Base-by-base conservation (phyloP, 1,140 invertebrate species). In the Drosophila pseudoananassae region DNA sequence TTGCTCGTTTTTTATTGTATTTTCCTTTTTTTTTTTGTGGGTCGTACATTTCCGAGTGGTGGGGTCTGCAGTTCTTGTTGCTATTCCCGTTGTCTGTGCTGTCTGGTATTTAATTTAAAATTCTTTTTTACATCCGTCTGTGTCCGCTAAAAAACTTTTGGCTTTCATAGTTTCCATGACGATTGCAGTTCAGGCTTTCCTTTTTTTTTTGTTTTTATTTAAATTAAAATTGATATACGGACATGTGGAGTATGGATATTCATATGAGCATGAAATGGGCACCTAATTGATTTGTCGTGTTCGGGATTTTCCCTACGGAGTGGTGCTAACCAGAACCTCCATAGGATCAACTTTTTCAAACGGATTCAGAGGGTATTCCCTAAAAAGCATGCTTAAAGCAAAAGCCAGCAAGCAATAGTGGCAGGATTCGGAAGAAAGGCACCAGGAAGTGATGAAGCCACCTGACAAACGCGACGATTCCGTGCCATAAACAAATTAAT, bases 381-480 rank as follows among this genome's bases (percentile, higher is more conserved):
- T 20, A 20, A 2, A 4, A 27, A 5, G 3, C n/a, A 1, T 3
- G 1, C 25, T 49, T 31, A 43, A 71, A 72, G 15, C 43, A 12
- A 27, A 46, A 45, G 55, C 60, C 4, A 53, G 60, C 17, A 20
- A 20, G 2, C 20, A 20, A 20, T 25, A 40, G 6, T 20, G 10
- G 15, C 25, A 33, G 31, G 40, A 59, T 50, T 56, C 58, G 40
- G 33, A 33, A 4, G 45, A 49, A 56, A 61, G 57, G 14, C 27
- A 36, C 43, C 59, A 47, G 61, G 5, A 43, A 20, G 47, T 66
- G 81, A 66, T 47, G 61, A 31, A 63, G 78, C 31, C 52, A 78
- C 64, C 78, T 88, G 83, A 83, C 83, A 88, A 88, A 88, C 72
- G 83, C 83, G 61, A 83, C 79, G 77, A 83, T 83, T 77, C 71